Evolutionary conservation across 2,797 vertebrate genomes (phyloP).

Genomic region (Champsocephalus esox): DNA sequence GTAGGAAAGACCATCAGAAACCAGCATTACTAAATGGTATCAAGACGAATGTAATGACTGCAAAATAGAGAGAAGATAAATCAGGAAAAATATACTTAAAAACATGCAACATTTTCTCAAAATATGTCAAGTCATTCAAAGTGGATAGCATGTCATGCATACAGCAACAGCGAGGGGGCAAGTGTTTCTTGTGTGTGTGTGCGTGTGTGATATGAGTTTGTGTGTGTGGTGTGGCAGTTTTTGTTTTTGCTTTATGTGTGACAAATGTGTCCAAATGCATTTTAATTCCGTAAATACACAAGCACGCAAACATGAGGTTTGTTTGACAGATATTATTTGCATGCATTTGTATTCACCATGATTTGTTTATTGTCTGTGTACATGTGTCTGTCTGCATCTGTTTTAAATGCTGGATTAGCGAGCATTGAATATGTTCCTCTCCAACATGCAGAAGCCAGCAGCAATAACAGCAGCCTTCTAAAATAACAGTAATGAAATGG

Average conservation of each 20-base stretch:
- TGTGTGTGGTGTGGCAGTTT: too few relatives aligned
- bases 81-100: neutral
- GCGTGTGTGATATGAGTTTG: too few relatives aligned
- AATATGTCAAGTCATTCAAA: too few relatives aligned
- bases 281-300: too few relatives aligned
- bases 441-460: slow-evolving; percentile 19
- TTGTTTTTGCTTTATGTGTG: too few relatives aligned
- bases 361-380: slow-evolving; percentile 33
- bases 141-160: too few relatives aligned
- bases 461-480: slow-evolving; percentile 19
- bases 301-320: slow-evolving; percentile 7
- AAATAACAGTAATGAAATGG: slow-evolving; percentile 2
- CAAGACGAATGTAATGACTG: neutral
- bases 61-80: neutral
- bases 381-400: slow-evolving; percentile 44
- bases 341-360: slow-evolving; percentile 32
- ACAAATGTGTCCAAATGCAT: too few relatives aligned
- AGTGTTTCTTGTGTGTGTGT: too few relatives aligned
- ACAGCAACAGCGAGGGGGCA: too few relatives aligned
- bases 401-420: slow-evolving; percentile 67
- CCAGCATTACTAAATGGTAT: neutral
- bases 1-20: too few relatives aligned
- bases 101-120: neutral
- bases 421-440: slow-evolving; percentile 57
- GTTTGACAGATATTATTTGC: slow-evolving; percentile 24